These are phyloP conservation scores for Elephas maximus DNA, from an alignment of 2,113 vertebrate species.

Conservation along the genomic window DNA sequence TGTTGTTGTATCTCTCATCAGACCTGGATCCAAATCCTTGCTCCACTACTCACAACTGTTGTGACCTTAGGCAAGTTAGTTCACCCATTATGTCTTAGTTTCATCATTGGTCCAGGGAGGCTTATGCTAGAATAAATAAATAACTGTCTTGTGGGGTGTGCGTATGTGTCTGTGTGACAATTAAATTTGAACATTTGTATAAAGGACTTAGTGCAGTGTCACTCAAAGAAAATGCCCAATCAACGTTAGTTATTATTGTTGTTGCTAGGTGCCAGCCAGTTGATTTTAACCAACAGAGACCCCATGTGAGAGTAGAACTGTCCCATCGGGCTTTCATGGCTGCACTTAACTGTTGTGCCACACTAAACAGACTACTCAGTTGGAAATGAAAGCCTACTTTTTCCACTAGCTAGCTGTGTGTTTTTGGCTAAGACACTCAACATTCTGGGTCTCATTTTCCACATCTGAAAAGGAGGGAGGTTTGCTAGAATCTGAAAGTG, in stretches of 20 bases:
- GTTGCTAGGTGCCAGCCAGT: no score
- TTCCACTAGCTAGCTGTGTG: background rate
- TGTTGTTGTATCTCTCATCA: background rate
- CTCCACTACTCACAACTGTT: background rate
- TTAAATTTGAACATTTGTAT: conserved; percentile 18
- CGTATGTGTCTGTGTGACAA: background rate
- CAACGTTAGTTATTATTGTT: background rate
- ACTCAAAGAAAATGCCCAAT: background rate
- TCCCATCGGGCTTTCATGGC: background rate
- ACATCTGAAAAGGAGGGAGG: background rate
- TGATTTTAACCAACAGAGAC: background rate
- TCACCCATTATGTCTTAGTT: background rate
- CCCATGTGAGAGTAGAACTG: background rate
- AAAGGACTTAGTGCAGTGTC: background rate
- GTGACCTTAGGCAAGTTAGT: background rate
- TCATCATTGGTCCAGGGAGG: background rate
- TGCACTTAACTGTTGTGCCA: background rate
- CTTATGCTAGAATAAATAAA: background rate
- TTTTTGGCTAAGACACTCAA: conserved; percentile 28
- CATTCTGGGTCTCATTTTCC: background rate
- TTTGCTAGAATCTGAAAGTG: background rate
- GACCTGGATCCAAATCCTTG: background rate
- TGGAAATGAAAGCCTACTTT: conserved; percentile 35
- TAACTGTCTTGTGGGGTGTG: background rate
- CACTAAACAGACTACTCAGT: background rate